phyloP scores from a whole-genome alignment of 1,140 invertebrate genomes.

The Homarus americanus region DNA sequence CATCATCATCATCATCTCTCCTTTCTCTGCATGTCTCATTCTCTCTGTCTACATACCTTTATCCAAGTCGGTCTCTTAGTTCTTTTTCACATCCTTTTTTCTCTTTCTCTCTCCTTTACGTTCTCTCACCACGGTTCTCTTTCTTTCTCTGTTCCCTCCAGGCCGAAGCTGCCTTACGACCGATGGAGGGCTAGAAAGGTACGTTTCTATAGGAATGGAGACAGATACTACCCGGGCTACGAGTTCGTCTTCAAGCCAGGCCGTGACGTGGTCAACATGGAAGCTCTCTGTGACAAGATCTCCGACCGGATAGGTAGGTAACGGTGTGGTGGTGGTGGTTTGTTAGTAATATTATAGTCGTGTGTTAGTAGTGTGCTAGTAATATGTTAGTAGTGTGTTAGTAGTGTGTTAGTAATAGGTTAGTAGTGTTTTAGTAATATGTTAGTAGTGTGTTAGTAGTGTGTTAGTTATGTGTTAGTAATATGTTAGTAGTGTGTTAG shows the following conservation, averaged over 20 bases:
- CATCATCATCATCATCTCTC: background rate
- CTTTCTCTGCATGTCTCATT: no score
- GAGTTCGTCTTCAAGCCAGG: constrained; percentile 93
- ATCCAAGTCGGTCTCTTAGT: no score
- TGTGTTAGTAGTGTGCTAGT: no score
- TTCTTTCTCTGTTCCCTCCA: constrained; percentile 8
- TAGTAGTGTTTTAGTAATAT: no score
- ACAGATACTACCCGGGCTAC: constrained; percentile 92
- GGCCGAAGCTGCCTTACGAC: constrained; percentile 28
- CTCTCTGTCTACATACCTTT: no score
- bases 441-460: no score
- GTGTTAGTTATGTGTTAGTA: no score
- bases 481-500: no score
- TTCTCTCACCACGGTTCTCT: background rate
- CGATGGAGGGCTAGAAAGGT: constrained; percentile 88
- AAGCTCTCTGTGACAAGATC: constrained; percentile 90
- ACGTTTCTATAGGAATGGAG: constrained; percentile 95
- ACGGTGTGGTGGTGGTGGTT: background rate
- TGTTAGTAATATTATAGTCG: background rate
- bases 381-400: no score
- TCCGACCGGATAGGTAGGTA: constrained; percentile 85
- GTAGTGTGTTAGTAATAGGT: no score
- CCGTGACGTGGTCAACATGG: constrained; percentile 90
- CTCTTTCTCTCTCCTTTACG: background rate
- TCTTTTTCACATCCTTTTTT: background rate